A percentile compares a stretch with the other conserved stretches of the same genome.
These are phyloP conservation scores for Oreortyx pictus DNA, from an alignment of 2,797 vertebrate genomes.

Conservation along the genomic window DNA sequence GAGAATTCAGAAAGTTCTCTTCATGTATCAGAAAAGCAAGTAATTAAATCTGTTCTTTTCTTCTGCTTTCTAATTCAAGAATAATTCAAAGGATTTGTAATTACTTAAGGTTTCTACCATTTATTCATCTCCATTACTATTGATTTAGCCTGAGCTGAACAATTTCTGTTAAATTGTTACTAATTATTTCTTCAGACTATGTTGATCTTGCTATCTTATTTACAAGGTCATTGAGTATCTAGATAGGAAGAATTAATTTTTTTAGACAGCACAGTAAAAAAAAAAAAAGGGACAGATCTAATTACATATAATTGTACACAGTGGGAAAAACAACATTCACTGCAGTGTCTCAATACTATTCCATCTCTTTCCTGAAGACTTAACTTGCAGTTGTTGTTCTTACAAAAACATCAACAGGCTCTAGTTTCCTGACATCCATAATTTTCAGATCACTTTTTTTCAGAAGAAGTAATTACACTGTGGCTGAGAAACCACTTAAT, in stretches of 20 bases:
- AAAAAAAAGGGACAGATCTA: slow-evolving; percentile 46
- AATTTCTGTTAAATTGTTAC: slow-evolving; percentile 61
- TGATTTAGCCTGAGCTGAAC: slow-evolving; percentile 49
- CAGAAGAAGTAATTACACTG: slow-evolving; percentile 39
- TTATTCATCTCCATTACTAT: slow-evolving; percentile 55
- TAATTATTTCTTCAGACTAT: slow-evolving; percentile 64
- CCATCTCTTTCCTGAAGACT: slow-evolving; percentile 42
- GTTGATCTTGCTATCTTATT: slow-evolving; percentile 42
- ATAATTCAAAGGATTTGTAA: slow-evolving; percentile 68
- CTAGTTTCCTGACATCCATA: slow-evolving; percentile 24
- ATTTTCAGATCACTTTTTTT: slow-evolving; percentile 42
- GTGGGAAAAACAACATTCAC: slow-evolving; percentile 46
- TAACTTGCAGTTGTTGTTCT: slow-evolving; percentile 2
- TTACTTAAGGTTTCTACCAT: slow-evolving; percentile 51
- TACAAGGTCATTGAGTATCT: slow-evolving; percentile 44
- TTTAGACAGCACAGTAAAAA: slow-evolving; percentile 36
- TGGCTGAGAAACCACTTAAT: slow-evolving; percentile 39
- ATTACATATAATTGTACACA: slow-evolving; percentile 65
- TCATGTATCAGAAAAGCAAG: slow-evolving; percentile 20
- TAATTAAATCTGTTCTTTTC: slow-evolving; percentile 48
- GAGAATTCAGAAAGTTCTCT: slow-evolving; percentile 19
- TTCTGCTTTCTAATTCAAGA: slow-evolving; percentile 48
- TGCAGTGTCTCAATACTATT: slow-evolving; percentile 34
- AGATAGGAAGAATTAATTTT: slow-evolving; percentile 63
- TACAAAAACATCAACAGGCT: slow-evolving; percentile 42